Conservation (phyloP, 2,113 vertebrate species). For the Pteruthius melanotis region DNA sequence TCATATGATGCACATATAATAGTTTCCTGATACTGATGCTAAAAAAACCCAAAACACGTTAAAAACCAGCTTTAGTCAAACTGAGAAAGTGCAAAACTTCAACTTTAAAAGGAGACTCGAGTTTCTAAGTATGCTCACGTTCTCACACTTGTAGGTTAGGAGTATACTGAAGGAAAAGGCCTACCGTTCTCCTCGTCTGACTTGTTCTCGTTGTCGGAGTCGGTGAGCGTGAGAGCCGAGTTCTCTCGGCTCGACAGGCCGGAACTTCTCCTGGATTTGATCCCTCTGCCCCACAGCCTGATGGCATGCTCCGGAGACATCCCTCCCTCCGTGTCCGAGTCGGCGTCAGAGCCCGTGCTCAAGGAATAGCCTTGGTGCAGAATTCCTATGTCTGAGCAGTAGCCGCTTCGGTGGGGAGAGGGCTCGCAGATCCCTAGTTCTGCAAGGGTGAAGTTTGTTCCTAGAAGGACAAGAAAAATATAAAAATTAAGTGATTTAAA, state of each 20-base stretch:
- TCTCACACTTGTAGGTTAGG: neutral
- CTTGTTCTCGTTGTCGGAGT: conserved; percentile 93
- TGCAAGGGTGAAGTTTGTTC: conserved; percentile 91
- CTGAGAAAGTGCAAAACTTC: neutral
- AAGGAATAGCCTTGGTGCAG: conserved; percentile 90
- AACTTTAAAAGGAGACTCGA: neutral
- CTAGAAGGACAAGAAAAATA: neutral
- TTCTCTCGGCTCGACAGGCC: conserved; percentile 91
- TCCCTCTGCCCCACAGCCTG: conserved; percentile 87
- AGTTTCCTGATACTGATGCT: neutral
- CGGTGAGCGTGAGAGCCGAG: conserved; percentile 90
- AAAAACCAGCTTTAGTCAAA: neutral
- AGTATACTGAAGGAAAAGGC: conserved; percentile 9
- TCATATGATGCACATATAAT: neutral
- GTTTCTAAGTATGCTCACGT: neutral
- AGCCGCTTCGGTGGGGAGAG: conserved; percentile 84
- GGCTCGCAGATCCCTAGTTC: conserved; percentile 92
- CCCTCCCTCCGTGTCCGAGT: conserved; percentile 91
- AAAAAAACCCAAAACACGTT: neutral
- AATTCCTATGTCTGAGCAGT: conserved; percentile 90
- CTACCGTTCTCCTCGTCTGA: conserved; percentile 92
- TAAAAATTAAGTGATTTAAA: neutral
- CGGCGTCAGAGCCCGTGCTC: conserved; percentile 85
- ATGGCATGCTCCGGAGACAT: conserved; percentile 92
- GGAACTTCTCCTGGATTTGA: conserved; percentile 88